These are phyloP conservation scores for Todiramphus saurophagus DNA, from an alignment of 2,113 vertebrate genomes.

Conservation along the genomic window DNA sequence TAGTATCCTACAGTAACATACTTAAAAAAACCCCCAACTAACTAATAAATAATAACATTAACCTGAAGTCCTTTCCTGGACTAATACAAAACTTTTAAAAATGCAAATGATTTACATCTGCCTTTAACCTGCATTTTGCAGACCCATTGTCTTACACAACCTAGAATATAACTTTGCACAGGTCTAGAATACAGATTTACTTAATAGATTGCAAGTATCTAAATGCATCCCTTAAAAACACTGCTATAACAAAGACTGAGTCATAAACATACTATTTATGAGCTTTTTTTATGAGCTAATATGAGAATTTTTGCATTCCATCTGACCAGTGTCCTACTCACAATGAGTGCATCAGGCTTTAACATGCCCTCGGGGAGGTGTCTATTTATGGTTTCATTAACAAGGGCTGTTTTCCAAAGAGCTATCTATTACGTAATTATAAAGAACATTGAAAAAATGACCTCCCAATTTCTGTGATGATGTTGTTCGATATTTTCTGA, in stretches of 20 bases:
- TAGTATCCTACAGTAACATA: neutral
- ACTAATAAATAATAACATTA: neutral
- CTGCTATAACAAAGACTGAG: neutral
- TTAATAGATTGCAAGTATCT: neutral
- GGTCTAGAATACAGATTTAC: neutral
- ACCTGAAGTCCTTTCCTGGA: neutral
- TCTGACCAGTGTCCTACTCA: neutral
- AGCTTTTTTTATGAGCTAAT: neutral
- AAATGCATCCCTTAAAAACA: neutral
- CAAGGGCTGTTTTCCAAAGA: slow-evolving; percentile 59
- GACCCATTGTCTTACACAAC: neutral
- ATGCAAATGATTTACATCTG: neutral
- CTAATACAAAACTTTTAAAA: neutral
- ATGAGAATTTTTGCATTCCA: slow-evolving; percentile 13
- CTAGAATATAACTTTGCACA: neutral
- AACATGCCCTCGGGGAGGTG: neutral
- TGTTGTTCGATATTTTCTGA: neutral
- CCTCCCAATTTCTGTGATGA: neutral
- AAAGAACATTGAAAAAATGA: slow-evolving; percentile 18
- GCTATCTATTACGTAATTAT: slow-evolving; percentile 50
- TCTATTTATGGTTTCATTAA: slow-evolving; percentile 62
- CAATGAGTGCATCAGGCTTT: neutral
- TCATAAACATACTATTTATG: slow-evolving; percentile 23
- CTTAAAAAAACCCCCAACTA: neutral
- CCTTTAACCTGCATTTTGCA: neutral